phyloP scores from a whole-genome alignment of 2,888 invertebrate species.

The Tryphoninae sp. region DNA sequence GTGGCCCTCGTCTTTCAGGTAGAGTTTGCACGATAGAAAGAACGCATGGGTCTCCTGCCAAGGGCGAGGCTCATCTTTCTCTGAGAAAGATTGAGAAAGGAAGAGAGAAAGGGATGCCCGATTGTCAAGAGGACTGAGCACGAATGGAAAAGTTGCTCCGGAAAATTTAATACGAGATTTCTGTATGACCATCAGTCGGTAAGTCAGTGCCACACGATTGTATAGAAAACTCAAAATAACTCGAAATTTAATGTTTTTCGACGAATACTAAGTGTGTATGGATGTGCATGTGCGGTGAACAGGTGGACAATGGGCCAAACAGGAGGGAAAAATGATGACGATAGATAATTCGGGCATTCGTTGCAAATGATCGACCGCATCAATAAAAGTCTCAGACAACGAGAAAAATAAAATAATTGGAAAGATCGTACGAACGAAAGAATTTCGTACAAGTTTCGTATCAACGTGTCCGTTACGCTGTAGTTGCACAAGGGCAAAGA shows the following conservation, averaged over 20 bases:
- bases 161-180: conserved; percentile 16
- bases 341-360: conserved; percentile 12
- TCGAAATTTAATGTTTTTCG: conserved; percentile 28
- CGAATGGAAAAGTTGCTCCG: not conserved
- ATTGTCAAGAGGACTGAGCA: not conserved
- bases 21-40: conserved; percentile 4
- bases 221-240: conserved; percentile 23
- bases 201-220: conserved; percentile 35
- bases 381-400: not conserved
- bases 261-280: conserved; percentile 20
- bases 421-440: conserved; percentile 10
- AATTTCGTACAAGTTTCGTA: conserved; percentile 33
- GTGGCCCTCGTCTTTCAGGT: conserved; percentile 46
- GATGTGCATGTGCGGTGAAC: not conserved
- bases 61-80: not conserved
- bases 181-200: conserved; percentile 42
- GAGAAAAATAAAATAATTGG: conserved; percentile 20
- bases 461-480: conserved; percentile 24
- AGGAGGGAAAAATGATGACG: conserved; percentile 31
- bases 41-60: not conserved
- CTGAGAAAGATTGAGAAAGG: not conserved
- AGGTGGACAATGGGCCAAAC: not conserved
- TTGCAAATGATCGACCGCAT: conserved; percentile 7
- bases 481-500: conserved; percentile 16
- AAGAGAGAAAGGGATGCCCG: not conserved